Evolutionary conservation across 1,140 invertebrate genomes (phyloP).

Genomic region (Cepaea nemoralis): DNA sequence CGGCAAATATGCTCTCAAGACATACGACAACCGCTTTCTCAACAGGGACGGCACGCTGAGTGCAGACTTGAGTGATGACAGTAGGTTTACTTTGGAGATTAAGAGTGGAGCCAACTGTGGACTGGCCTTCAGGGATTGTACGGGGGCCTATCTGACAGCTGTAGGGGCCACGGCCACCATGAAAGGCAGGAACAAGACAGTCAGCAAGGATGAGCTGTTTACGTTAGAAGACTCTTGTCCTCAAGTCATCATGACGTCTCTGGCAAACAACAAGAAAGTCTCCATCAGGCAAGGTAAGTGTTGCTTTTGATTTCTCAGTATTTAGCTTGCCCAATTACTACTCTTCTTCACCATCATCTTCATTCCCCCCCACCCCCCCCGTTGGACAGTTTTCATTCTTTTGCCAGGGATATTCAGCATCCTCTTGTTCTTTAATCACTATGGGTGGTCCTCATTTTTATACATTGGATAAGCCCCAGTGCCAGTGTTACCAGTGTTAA

Average conservation of each 20-base stretch:
- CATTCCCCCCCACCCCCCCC: too few species aligned
- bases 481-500: too few species aligned
- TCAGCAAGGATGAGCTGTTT: slow-evolving; percentile 96
- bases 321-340: too few species aligned
- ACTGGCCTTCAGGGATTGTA: slow-evolving; percentile 74
- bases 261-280: slow-evolving; percentile 92
- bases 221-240: slow-evolving; percentile 95
- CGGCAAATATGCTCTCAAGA: slow-evolving; percentile 94
- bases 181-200: slow-evolving; percentile 90
- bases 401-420: too few species aligned
- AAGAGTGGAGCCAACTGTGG: slow-evolving; percentile 82
- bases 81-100: slow-evolving; percentile 94
- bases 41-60: slow-evolving; percentile 83
- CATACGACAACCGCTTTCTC: slow-evolving; percentile 94
- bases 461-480: too few species aligned
- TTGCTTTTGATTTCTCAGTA: too few species aligned
- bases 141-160: slow-evolving; percentile 91
- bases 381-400: too few species aligned
- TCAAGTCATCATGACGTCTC: slow-evolving; percentile 91
- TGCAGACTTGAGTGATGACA: slow-evolving; percentile 82
- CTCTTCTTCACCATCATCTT: too few species aligned
- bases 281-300: slow-evolving; percentile 94
- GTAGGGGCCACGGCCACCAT: slow-evolving; percentile 95
- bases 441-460: too few species aligned
- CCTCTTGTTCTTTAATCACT: too few species aligned